phyloP scores from a whole-genome alignment of 2,113 vertebrate species.

The Mustela nigripes region DNA sequence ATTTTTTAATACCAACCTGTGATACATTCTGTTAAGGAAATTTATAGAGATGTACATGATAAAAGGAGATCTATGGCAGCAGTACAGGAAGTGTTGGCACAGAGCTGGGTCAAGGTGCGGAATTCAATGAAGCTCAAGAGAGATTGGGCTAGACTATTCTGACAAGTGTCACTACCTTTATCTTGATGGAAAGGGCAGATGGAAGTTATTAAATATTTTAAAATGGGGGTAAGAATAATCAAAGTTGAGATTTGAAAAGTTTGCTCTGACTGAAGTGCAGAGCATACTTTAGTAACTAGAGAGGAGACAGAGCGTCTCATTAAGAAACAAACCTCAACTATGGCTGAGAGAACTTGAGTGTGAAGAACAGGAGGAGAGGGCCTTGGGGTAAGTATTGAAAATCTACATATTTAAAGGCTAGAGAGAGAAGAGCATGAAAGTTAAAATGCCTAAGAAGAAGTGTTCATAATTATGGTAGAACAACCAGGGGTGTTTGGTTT shows the following conservation, averaged over 20 bases:
- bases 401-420: neutral
- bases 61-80: neutral
- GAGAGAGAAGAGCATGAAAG: neutral
- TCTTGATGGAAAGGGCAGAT: neutral
- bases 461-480: neutral
- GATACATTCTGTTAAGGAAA: neutral
- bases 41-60: neutral
- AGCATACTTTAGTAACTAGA: neutral
- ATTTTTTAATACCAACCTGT: neutral
- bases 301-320: neutral
- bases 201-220: neutral
- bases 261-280: neutral
- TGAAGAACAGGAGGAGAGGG: neutral
- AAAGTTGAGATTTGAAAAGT: neutral
- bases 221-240: neutral
- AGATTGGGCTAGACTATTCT: neutral
- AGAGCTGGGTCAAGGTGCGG: rapidly evolving
- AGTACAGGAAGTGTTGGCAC: neutral
- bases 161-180: neutral
- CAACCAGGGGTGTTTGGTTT: neutral
- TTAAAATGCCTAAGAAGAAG: neutral
- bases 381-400: neutral
- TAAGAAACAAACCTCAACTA: neutral
- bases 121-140: neutral
- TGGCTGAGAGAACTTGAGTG: neutral